Conservation (phyloP, 2,113 vertebrate species). For the Corapipo altera region DNA sequence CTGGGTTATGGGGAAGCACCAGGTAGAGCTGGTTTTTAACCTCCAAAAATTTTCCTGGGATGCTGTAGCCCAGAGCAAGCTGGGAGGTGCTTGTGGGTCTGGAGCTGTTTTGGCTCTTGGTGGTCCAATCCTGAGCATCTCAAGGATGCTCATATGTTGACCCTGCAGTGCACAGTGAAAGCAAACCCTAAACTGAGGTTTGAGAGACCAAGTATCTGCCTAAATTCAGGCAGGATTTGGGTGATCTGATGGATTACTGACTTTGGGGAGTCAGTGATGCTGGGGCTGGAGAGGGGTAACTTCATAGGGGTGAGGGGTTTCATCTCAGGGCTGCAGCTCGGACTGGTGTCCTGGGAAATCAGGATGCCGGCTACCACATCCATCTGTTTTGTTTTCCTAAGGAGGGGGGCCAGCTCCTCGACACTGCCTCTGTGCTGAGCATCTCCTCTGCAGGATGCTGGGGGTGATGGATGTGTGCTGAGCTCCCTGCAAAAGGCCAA, state of each 20-base stretch:
- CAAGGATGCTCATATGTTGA: background rate
- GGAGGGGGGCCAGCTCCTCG: accelerated
- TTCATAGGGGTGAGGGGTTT: background rate
- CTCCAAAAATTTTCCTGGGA: background rate
- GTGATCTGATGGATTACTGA: background rate
- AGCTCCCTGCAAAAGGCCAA: background rate
- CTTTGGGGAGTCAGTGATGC: too few species aligned
- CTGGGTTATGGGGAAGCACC: background rate
- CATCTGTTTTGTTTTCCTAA: accelerated
- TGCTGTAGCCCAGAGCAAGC: background rate
- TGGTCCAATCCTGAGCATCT: background rate
- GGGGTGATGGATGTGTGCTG: background rate
- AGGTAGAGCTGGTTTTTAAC: background rate
- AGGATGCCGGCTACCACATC: accelerated
- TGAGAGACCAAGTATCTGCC: background rate
- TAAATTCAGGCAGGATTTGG: background rate
- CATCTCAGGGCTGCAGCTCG: background rate
- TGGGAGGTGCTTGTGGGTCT: background rate
- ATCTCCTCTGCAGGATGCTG: background rate
- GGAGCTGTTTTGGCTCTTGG: background rate
- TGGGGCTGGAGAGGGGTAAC: background rate
- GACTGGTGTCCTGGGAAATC: accelerated
- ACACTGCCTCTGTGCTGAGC: background rate
- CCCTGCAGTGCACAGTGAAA: background rate
- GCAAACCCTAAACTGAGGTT: background rate